Base-by-base conservation (phyloP, 2,888 invertebrate species). In the Calameuta filiformis region DNA sequence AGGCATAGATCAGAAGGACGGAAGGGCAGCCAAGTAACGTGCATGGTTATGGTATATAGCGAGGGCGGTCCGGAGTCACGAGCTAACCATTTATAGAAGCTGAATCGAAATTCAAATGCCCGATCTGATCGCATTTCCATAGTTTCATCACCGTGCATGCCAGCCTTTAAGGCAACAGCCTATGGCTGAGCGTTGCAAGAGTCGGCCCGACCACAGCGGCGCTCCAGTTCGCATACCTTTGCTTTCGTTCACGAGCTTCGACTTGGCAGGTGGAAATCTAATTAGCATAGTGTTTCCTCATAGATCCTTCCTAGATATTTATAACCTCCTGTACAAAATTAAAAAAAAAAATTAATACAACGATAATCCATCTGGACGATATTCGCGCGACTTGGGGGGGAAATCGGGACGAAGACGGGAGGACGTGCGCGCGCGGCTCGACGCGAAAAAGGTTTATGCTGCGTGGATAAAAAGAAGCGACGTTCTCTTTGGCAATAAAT, bases 181-280 rank as follows among this genome's bases (percentile, higher is more conserved):
- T 56, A 56, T 56, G 56, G 56, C 56, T 56, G 56, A 56, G 56
- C 56, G 56, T 56, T 56, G 9, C 56, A 56, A 56, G 56, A 56
- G 56, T 23, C 56, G 3, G 9, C 9, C 56, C 56, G 56, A 56
- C 56, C 56, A 23, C 56, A 56, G 56, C 56, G 23, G 56, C 74
- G 74, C 73, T 75, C 40, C 75, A 77, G 78, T 69, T 77, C 69
- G 77, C 76, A 34, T 75, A 35, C 35, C 81, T 79, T 76, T 75
- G 73, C 76, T 77, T 77, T 35, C 77, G 77, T 74, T 75, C 23
- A 35, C 23, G 34, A 31, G 71, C 34, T 31, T 12, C 74, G 35
- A 34, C 35, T 74, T 75, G 79, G 80, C 81, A 81, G 81, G 80
- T 81, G 81, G 76, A 81, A 81, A 81, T 79, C 81, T 80, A 80